These are phyloP conservation scores for Nansenia antarctica DNA, from an alignment of 2,113 vertebrate genomes.

Conservation along the genomic window DNA sequence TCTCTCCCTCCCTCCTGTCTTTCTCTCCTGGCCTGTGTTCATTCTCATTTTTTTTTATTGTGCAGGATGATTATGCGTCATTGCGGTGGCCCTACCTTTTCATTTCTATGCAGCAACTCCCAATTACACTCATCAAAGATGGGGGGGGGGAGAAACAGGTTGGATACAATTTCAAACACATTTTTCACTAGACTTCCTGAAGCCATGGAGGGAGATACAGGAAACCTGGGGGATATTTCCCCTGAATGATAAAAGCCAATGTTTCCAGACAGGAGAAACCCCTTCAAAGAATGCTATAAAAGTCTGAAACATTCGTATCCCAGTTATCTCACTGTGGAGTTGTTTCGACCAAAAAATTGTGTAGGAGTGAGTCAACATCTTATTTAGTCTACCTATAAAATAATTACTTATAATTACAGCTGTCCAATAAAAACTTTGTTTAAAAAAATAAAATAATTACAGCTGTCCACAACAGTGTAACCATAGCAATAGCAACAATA, in stretches of 20 bases:
- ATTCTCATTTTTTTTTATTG: slow-evolving; percentile 54
- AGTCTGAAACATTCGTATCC: slow-evolving; percentile 35
- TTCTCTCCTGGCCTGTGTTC: slow-evolving; percentile 12
- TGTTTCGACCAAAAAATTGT: slow-evolving; percentile 23
- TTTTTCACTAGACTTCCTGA: slow-evolving; percentile 49
- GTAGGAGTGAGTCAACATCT: neutral
- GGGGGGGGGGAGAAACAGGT: neutral
- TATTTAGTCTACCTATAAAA: neutral
- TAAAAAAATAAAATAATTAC: neutral
- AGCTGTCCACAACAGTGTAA: neutral
- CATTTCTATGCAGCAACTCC: slow-evolving; percentile 60
- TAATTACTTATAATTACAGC: neutral
- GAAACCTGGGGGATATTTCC: slow-evolving; percentile 34
- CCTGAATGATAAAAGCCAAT: slow-evolving; percentile 53
- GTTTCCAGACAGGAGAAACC: slow-evolving; percentile 54
- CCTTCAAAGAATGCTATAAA: slow-evolving; percentile 43
- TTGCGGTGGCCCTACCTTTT: slow-evolving; percentile 56
- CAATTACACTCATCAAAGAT: slow-evolving; percentile 62
- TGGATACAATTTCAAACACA: slow-evolving; percentile 55
- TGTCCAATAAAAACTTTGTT: no score
- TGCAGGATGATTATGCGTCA: slow-evolving; percentile 55
- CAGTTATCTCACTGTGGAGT: neutral
- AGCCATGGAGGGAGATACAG: slow-evolving; percentile 33
- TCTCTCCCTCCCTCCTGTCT: neutral
- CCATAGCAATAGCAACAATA: slow-evolving; percentile 9